phyloP scores from a whole-genome alignment of 2,888 invertebrate species.

The Psylliodes chrysocephalus region DNA sequence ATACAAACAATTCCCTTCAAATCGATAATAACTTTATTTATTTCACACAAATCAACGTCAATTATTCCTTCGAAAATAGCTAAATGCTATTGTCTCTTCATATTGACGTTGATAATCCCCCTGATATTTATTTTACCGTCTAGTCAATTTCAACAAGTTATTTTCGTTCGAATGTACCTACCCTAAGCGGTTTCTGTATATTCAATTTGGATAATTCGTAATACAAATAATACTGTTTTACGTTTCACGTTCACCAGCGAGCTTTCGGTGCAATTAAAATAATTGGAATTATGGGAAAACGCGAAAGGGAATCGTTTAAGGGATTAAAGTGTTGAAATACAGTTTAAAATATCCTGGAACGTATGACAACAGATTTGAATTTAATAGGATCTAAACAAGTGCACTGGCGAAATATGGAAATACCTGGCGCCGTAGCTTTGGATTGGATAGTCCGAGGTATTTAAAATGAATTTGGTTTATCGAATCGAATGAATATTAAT shows the following conservation, averaged over 20 bases:
- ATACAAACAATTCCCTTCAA: too few relatives aligned
- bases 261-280: conserved; percentile 4
- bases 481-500: neutral
- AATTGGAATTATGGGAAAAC: conserved; percentile 11
- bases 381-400: conserved; percentile 4
- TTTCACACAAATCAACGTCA: neutral
- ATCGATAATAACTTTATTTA: conserved; percentile 3
- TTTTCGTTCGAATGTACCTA: conserved; percentile 10
- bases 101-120: neutral
- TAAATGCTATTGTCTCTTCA: conserved; percentile 3
- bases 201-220: conserved; percentile 17
- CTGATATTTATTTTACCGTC: neutral
- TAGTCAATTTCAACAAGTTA: conserved; percentile 13
- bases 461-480: neutral
- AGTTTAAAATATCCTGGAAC: conserved; percentile 1
- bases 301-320: neutral
- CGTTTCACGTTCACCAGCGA: conserved; percentile 1
- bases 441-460: neutral
- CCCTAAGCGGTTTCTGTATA: conserved; percentile 16
- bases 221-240: conserved; percentile 18
- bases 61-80: neutral
- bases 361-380: conserved; percentile 7
- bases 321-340: conserved; percentile 7
- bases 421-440: neutral
- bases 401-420: neutral